Evolutionary conservation across 2,797 vertebrate genomes (phyloP).

Genomic region (Borostomias antarcticus): DNA sequence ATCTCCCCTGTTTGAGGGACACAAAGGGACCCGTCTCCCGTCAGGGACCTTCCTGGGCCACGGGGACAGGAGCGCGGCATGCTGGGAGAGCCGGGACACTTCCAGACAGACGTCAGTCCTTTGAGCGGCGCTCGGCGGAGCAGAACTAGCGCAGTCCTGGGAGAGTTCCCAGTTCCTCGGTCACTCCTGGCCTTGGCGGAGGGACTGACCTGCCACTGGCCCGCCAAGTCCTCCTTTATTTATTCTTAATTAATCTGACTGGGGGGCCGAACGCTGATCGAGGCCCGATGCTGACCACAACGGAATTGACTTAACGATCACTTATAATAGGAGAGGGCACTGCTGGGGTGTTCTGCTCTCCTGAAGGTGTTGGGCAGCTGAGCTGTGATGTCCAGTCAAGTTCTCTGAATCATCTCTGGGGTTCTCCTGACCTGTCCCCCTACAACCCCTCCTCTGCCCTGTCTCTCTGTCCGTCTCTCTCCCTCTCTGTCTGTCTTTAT

Average conservation of each 20-base stretch:
- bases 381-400: no score
- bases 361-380: no score
- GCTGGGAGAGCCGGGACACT: slow-evolving; percentile 36
- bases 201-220: slow-evolving; percentile 32
- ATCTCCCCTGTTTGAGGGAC: slow-evolving; percentile 45
- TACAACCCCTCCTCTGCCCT: neutral
- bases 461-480: neutral
- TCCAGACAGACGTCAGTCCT: slow-evolving; percentile 47
- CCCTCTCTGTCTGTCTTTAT: slow-evolving; percentile 7
- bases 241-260: no score
- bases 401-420: neutral
- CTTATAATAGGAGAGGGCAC: no score
- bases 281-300: no score
- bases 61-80: slow-evolving; percentile 37
- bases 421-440: no score
- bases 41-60: slow-evolving; percentile 23
- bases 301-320: no score
- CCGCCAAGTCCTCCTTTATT: neutral
- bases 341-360: no score
- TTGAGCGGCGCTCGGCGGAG: slow-evolving; percentile 54
- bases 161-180: slow-evolving; percentile 45
- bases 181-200: slow-evolving; percentile 44
- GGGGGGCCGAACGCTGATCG: no score
- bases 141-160: slow-evolving; percentile 32
- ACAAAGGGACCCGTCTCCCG: slow-evolving; percentile 47